These are phyloP conservation scores for Liodrosophila aerea DNA, from an alignment of 2,888 invertebrate genomes.

Conservation along the genomic window DNA sequence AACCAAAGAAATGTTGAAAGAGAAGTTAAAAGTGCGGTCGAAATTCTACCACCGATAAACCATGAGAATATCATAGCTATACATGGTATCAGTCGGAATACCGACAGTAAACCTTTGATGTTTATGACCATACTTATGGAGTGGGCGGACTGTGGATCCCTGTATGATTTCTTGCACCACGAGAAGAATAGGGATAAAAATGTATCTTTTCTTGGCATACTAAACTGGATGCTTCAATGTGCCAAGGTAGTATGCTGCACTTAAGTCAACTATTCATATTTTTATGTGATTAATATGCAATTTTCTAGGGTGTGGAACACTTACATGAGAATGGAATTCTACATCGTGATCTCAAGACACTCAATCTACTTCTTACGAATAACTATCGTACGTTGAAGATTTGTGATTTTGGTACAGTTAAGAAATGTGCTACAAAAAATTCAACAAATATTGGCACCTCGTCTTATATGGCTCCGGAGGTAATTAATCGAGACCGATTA, in stretches of 20 bases:
- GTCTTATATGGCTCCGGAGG: conserved; percentile 18
- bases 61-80: conserved; percentile 15
- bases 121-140: not conserved
- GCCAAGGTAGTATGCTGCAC: conserved; percentile 9
- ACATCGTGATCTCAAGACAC: conserved; percentile 17
- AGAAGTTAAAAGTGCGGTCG: not conserved
- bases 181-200: not conserved
- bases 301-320: conserved; percentile 8
- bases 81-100: not conserved
- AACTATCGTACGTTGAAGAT: conserved; percentile 1
- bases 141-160: conserved; percentile 9
- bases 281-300: no score
- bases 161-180: conserved; percentile 6
- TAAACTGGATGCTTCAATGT: conserved; percentile 18
- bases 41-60: not conserved
- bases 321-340: conserved; percentile 3
- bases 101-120: accelerated
- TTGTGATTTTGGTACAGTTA: conserved; percentile 14
- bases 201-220: not conserved
- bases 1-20: not conserved
- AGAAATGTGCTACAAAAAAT: no score
- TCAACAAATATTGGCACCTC: not conserved
- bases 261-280: no score
- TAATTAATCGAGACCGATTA: no score
- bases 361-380: conserved; percentile 5